Conservation (phyloP, 2,113 vertebrate genomes). For the Limanda limanda region DNA sequence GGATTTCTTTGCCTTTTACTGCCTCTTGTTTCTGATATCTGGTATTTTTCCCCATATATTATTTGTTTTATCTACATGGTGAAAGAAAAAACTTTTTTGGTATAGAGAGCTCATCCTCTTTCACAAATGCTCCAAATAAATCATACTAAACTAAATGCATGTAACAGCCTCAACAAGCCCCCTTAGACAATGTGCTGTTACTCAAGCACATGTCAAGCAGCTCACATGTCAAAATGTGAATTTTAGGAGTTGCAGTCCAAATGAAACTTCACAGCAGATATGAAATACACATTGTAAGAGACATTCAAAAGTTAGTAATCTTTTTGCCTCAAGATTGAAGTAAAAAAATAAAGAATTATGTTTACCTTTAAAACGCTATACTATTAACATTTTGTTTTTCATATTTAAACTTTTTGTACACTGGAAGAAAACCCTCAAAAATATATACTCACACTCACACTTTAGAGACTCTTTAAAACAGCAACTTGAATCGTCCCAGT, state of each 20-base stretch:
- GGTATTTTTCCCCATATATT: background rate
- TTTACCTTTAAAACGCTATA: background rate
- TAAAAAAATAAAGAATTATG: too few species aligned
- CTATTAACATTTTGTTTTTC: background rate
- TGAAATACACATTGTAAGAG: background rate
- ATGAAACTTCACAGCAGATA: background rate
- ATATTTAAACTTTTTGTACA: background rate
- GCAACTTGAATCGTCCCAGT: slow-evolving; percentile 58
- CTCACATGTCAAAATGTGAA: slow-evolving; percentile 4
- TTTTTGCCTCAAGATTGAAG: background rate
- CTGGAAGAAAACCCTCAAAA: background rate
- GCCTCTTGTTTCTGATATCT: background rate
- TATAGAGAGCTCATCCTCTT: background rate
- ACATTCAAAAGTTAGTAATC: background rate
- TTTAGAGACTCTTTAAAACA: slow-evolving; percentile 54
- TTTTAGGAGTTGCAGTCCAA: slow-evolving; percentile 2
- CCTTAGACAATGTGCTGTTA: slow-evolving; percentile 12
- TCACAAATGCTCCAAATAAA: background rate
- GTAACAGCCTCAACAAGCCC: background rate
- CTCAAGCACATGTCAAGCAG: slow-evolving; percentile 48
- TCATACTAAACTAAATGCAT: slow-evolving; percentile 1
- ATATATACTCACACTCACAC: slow-evolving; percentile 58
- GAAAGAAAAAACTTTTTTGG: background rate
- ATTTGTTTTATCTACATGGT: slow-evolving; percentile 1
- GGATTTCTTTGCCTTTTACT: background rate